Conservation (phyloP, 2,113 vertebrate species). For the Gracilinanus agilis region DNA sequence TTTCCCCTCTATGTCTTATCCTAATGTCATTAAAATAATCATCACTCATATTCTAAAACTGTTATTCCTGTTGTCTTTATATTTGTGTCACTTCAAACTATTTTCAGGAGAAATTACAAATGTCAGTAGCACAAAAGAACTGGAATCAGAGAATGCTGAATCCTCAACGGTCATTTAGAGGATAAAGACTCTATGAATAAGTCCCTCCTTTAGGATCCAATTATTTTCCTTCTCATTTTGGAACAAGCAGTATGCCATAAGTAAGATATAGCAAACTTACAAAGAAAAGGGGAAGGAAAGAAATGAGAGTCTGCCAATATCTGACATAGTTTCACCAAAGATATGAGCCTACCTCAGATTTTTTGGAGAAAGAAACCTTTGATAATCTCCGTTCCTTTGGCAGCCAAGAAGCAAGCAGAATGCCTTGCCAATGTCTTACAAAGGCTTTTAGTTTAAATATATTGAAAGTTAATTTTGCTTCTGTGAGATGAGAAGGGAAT, state of each 20-base stretch:
- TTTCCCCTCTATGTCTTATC: not conserved
- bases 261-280: not conserved
- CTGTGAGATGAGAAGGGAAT: not conserved
- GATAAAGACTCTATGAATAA: not conserved
- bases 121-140: not conserved
- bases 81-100: not conserved
- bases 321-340: not conserved
- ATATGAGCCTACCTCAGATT: not conserved
- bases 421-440: not conserved
- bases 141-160: not conserved
- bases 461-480: conserved; percentile 1
- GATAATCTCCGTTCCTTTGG: not conserved
- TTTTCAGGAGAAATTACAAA: not conserved
- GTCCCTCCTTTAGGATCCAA: not conserved
- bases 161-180: not conserved
- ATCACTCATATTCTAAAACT: not conserved
- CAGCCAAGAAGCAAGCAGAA: not conserved
- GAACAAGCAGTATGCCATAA: not conserved
- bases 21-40: not conserved
- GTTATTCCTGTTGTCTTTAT: not conserved
- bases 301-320: not conserved
- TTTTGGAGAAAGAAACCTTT: not conserved
- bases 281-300: not conserved
- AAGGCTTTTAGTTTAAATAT: not conserved
- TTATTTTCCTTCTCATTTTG: not conserved